phyloP scores from a whole-genome alignment of 2,113 vertebrate genomes.

The Tympanuchus pallidicinctus region DNA sequence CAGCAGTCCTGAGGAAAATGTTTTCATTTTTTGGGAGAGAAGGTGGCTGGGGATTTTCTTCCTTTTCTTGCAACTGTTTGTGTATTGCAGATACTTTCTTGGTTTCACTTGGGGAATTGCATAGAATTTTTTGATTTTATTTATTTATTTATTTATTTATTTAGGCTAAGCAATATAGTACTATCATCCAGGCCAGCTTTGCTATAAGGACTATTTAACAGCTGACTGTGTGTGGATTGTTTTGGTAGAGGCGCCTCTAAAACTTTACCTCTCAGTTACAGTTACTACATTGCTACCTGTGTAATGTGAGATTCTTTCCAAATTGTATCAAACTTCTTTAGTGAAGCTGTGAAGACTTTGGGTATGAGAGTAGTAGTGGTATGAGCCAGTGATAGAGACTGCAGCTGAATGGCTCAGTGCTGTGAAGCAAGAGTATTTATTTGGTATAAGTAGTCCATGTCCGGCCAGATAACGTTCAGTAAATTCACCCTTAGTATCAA shows the following conservation, averaged over 20 bases:
- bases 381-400: not conserved
- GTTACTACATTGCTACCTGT: not conserved
- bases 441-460: not conserved
- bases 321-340: not conserved
- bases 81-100: not conserved
- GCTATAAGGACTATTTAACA: not conserved
- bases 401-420: accelerated
- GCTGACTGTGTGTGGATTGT: accelerated
- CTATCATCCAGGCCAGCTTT: not conserved
- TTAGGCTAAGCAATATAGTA: not conserved
- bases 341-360: not conserved
- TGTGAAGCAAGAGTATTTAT: not conserved
- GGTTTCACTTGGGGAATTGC: not conserved
- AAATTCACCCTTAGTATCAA: not conserved
- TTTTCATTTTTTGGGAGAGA: not conserved
- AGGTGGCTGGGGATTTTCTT: not conserved
- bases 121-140: no score
- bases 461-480: not conserved
- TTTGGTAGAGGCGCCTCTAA: not conserved
- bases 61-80: not conserved
- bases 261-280: not conserved
- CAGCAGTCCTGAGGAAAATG: not conserved
- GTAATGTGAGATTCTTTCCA: not conserved
- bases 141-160: no score
- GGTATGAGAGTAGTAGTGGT: not conserved